Base-by-base conservation (phyloP, 2,888 invertebrate species). In the Atherix ibis region DNA sequence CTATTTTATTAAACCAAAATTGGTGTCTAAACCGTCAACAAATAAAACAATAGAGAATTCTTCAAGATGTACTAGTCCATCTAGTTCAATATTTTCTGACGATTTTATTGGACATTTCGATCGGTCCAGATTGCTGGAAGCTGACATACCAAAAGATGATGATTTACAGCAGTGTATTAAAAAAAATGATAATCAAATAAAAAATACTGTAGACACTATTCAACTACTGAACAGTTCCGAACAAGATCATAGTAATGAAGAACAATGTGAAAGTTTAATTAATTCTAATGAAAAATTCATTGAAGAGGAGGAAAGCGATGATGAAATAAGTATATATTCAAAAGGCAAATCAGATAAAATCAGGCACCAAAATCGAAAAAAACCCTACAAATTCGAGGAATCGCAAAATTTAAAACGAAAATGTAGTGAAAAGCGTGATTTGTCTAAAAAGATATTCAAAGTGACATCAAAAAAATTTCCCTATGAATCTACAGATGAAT, bases 231-330 rank as follows among this genome's bases (percentile, higher is more conserved):
- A n/a, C n/a, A n/a, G n/a, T n/a, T n/a, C n/a, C n/a, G n/a, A n/a
- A n/a, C n/a, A n/a, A n/a, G n/a, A n/a, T n/a, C n/a, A n/a, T n/a
- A n/a, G n/a, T n/a, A n/a, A n/a, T n/a, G n/a, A n/a, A n/a, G n/a
- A n/a, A n/a, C n/a, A n/a, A n/a, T n/a, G n/a, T n/a, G n/a, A n/a
- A n/a, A n/a, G n/a, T n/a, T n/a, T n/a, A n/a, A n/a, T n/a, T n/a
- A n/a, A n/a, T n/a, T 22, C 30, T 10, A 12, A 18, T 10, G 6
- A 18, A 15, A 25, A 17, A 6, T 71, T 72, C 54, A 61, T 71
- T 5, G 71, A 70, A 47, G 67, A 67, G 48, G 71, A 70, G 27
- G 71, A 71, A 44, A 72, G 72, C 46, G 62, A 62, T 3, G 63
- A 63, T 44, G 54, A 5, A 48, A 53, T 15, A 50, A n/a, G n/a